Evolutionary conservation across 2,113 vertebrate genomes (phyloP).

Genomic region (Mastomys natalensis): DNA sequence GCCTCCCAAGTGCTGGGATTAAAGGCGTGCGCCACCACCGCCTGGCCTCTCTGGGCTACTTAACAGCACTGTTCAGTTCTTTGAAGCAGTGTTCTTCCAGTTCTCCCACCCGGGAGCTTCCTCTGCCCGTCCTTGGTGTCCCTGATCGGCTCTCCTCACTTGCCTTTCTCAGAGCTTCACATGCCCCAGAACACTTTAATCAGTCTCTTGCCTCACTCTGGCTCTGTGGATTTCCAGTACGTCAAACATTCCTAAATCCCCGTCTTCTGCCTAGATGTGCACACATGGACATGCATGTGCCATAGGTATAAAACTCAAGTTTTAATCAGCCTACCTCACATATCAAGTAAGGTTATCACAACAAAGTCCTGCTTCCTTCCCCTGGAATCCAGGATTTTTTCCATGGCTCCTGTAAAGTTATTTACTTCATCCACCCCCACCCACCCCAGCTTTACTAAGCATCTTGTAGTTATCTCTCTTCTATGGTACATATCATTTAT

Average conservation of each 20-base stretch:
- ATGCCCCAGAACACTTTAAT: background rate
- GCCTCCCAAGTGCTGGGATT: no score
- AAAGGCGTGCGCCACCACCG: no score
- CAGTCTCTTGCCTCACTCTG: background rate
- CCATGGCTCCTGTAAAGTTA: background rate
- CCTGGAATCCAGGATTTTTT: background rate
- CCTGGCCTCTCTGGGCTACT: background rate
- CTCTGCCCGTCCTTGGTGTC: background rate
- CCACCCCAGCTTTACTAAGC: background rate
- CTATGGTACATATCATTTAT: background rate
- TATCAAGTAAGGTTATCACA: background rate
- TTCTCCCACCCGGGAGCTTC: background rate
- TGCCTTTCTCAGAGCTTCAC: background rate
- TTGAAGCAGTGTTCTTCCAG: background rate
- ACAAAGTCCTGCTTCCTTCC: slow-evolving; percentile 8
- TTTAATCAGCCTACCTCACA: background rate
- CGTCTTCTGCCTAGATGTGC: background rate
- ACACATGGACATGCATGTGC: background rate
- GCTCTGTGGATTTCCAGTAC: background rate
- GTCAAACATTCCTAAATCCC: background rate
- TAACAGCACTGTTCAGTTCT: background rate
- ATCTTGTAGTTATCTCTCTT: slow-evolving; percentile 1
- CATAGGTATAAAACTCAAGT: background rate
- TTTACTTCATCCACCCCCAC: background rate
- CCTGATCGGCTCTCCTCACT: background rate